These are phyloP conservation scores for Hipparchia sbordonii DNA, from an alignment of 2,888 invertebrate genomes.

Conservation along the genomic window DNA sequence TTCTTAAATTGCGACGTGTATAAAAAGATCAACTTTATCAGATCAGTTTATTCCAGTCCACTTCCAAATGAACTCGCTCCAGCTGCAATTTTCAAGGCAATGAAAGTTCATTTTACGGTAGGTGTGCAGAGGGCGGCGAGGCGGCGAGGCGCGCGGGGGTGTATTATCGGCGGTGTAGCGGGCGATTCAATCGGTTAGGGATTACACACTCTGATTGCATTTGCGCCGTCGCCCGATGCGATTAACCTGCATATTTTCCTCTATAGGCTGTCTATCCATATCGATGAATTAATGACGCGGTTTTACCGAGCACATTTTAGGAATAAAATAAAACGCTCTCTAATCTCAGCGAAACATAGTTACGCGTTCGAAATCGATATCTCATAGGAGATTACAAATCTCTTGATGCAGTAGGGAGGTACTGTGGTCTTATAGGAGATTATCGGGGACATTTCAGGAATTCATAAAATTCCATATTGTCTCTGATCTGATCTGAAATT, in stretches of 20 bases:
- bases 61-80: background rate
- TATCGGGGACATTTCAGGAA: no score
- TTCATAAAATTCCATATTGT: no score
- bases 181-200: conserved; percentile 40
- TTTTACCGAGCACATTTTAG: background rate
- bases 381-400: no score
- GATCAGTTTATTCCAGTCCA: background rate
- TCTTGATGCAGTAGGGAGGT: no score
- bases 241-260: conserved; percentile 34
- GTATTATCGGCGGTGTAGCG: conserved; percentile 36
- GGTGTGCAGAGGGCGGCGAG: conserved; percentile 17
- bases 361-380: no score
- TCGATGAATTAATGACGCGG: background rate
- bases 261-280: background rate
- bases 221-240: conserved; percentile 35
- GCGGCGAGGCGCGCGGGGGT: background rate
- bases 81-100: background rate
- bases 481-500: no score
- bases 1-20: conserved; percentile 1
- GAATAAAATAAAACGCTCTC: no score
- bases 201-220: conserved; percentile 44
- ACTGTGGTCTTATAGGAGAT: no score
- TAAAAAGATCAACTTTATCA: background rate
- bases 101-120: conserved; percentile 7
- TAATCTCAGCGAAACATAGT: no score